Percentiles rank a stretch among this genome's conserved stretches.
Conservation (phyloP, 2,888 invertebrate species). For the Fragum whitleyi region DNA sequence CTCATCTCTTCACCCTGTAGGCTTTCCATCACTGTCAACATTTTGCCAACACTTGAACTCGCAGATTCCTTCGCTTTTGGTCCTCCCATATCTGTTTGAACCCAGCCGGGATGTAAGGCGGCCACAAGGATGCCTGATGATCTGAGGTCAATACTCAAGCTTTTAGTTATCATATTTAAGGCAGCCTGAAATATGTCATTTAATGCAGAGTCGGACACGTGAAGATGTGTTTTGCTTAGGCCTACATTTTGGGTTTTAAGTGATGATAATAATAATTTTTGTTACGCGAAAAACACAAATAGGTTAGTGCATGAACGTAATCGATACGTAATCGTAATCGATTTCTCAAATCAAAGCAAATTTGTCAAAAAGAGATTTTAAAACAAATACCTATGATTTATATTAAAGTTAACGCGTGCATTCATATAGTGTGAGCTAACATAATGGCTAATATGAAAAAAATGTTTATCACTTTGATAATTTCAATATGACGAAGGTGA, state of each 20-base stretch:
- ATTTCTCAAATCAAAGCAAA: no score
- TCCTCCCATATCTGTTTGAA: constrained; percentile 93
- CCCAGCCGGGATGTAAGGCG: constrained; percentile 95
- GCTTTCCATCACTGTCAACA: constrained; percentile 89
- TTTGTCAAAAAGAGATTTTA: no score
- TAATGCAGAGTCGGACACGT: background rate
- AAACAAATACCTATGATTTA: no score
- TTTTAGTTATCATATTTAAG: constrained; percentile 94
- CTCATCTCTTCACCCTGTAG: constrained; percentile 86
- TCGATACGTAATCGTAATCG: no score
- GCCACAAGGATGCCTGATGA: constrained; percentile 91
- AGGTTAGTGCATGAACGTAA: background rate
- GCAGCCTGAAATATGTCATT: constrained; percentile 91
- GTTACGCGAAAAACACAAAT: background rate
- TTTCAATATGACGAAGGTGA: no score
- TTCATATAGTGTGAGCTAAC: no score
- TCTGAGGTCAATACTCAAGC: constrained; percentile 92
- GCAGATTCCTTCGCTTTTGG: constrained; percentile 91
- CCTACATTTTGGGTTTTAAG: background rate
- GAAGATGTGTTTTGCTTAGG: background rate
- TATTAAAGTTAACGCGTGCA: no score
- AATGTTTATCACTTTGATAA: no score
- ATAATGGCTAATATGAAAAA: no score
- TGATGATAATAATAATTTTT: background rate
- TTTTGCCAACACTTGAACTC: constrained; percentile 88